These are phyloP conservation scores for Cyrtodaria siliqua DNA, from an alignment of 2,888 invertebrate species.

Conservation along the genomic window DNA sequence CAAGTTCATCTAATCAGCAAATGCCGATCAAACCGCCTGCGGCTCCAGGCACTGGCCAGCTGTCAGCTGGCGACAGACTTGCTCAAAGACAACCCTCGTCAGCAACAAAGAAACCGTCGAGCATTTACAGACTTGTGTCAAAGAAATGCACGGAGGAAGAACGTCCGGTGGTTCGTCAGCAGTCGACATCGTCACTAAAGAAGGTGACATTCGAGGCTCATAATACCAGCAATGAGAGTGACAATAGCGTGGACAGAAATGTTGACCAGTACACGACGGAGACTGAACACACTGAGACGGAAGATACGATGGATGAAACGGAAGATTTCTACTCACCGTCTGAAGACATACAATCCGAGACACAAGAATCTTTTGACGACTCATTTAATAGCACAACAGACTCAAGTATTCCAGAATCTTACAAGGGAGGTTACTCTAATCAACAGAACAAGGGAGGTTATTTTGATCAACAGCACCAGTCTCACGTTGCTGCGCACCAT, in stretches of 20 bases:
- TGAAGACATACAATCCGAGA: constrained; percentile 59
- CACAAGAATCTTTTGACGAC: constrained; percentile 60
- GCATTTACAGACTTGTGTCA: constrained; percentile 78
- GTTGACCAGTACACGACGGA: constrained; percentile 60
- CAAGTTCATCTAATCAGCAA: constrained; percentile 30
- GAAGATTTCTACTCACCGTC: constrained; percentile 54
- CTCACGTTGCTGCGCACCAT: constrained; percentile 82
- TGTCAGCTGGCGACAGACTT: background rate
- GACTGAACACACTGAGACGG: constrained; percentile 54
- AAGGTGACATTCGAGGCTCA: constrained; percentile 46
- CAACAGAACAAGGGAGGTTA: background rate
- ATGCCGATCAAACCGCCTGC: constrained; percentile 16
- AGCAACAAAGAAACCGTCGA: constrained; percentile 52
- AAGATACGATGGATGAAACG: constrained; percentile 35
- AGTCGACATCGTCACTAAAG: constrained; percentile 43
- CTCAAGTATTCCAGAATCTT: constrained; percentile 60
- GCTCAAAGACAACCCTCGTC: constrained; percentile 27
- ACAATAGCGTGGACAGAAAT: constrained; percentile 33
- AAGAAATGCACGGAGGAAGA: constrained; percentile 62
- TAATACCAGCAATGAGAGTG: constrained; percentile 54
- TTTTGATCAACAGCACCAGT: background rate
- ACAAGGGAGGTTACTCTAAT: constrained; percentile 31
- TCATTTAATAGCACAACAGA: constrained; percentile 54
- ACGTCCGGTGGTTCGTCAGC: constrained; percentile 48
- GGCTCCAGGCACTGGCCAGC: constrained; percentile 17